These are phyloP conservation scores for Neoseiulus cucumeris DNA, from an alignment of 1,140 invertebrate genomes.

Conservation along the genomic window DNA sequence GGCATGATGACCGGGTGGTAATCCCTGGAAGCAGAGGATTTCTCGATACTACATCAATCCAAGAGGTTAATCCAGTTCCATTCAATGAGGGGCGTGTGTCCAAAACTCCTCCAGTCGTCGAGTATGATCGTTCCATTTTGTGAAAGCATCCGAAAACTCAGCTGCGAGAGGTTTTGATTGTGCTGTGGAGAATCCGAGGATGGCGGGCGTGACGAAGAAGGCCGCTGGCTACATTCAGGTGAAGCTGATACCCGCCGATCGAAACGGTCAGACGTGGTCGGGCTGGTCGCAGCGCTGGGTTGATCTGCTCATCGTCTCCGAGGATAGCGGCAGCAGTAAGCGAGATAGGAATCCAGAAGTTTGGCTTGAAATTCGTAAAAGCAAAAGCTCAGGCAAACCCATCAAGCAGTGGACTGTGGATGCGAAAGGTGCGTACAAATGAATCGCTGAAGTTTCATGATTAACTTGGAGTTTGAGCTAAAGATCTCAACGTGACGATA, in stretches of 20 bases:
- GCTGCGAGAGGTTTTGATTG: no score
- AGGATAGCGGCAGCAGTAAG: background rate
- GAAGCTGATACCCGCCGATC: background rate
- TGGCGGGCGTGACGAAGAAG: conserved; percentile 1
- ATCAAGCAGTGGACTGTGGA: conserved; percentile 1
- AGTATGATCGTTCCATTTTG: conserved; percentile 24
- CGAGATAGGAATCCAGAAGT: background rate
- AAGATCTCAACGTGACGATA: no score
- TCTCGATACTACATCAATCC: conserved; percentile 11
- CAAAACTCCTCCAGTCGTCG: conserved; percentile 28
- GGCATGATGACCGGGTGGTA: no score
- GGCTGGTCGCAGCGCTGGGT: background rate
- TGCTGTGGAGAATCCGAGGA: background rate
- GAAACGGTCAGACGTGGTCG: background rate
- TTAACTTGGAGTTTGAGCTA: no score
- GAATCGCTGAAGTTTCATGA: no score
- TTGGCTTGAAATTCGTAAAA: background rate
- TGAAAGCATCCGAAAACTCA: no score
- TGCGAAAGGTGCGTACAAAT: background rate
- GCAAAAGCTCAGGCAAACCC: background rate
- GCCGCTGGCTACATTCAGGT: conserved; percentile 1
- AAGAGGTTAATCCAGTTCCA: conserved; percentile 24
- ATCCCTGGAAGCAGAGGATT: no score
- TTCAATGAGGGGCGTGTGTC: conserved; percentile 28
- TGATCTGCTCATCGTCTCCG: background rate